These are phyloP conservation scores for Eretmodus cyanostictus DNA, from an alignment of 2,113 vertebrate genomes.

Conservation along the genomic window DNA sequence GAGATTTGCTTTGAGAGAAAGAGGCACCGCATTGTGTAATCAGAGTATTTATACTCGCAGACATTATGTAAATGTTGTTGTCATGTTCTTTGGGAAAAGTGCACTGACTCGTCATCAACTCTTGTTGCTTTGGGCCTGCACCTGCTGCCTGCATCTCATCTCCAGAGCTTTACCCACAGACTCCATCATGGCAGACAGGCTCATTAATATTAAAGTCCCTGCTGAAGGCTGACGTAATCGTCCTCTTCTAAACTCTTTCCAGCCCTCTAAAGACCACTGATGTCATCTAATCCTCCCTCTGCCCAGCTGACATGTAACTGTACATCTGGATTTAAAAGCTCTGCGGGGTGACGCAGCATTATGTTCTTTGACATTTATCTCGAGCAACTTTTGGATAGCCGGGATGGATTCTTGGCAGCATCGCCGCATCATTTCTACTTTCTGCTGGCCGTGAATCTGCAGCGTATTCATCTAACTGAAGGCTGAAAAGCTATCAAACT, in stretches of 20 bases:
- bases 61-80: slow-evolving; percentile 11
- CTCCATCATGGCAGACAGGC: not conserved
- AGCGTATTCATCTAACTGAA: not conserved
- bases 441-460: not conserved
- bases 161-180: not conserved
- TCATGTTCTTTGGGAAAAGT: not conserved
- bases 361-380: not conserved
- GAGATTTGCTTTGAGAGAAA: not conserved
- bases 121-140: not conserved
- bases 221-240: not conserved
- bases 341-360: not conserved
- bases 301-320: not conserved
- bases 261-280: not conserved
- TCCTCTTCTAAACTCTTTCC: not conserved
- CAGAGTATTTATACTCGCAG: not conserved
- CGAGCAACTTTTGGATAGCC: not conserved
- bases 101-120: not conserved
- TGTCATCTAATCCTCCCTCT: not conserved
- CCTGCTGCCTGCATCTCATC: slow-evolving; percentile 17
- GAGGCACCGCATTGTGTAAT: not conserved
- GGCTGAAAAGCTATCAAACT: not conserved
- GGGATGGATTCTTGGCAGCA: not conserved
- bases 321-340: not conserved
- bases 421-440: not conserved
- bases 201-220: not conserved